Percentiles rank a stretch among this genome's conserved stretches.
Conservation (phyloP, 1,140 invertebrate genomes). For the Tachypleus tridentatus region DNA sequence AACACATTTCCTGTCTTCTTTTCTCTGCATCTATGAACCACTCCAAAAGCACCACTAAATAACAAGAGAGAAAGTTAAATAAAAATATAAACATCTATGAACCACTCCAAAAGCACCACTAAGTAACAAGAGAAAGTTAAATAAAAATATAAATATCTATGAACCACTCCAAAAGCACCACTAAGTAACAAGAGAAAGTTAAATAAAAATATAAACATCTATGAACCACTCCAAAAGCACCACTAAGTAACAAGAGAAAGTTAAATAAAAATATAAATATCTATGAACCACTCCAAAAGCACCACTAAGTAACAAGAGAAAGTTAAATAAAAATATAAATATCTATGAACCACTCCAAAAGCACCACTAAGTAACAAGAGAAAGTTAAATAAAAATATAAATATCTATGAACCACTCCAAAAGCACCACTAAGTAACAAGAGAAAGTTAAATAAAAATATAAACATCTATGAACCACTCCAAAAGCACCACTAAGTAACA, state of each 20-base stretch:
- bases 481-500: slow-evolving; percentile 63
- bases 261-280: slow-evolving; percentile 31
- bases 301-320: slow-evolving; percentile 40
- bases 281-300: slow-evolving; percentile 98
- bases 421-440: slow-evolving; percentile 55
- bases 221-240: slow-evolving; percentile 97
- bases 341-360: slow-evolving; percentile 96
- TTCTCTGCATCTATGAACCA: slow-evolving; percentile 94
- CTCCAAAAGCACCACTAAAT: slow-evolving; percentile 79
- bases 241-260: slow-evolving; percentile 32
- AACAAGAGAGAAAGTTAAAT: not conserved
- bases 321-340: not conserved
- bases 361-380: slow-evolving; percentile 50
- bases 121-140: not conserved
- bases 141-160: slow-evolving; percentile 47
- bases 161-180: slow-evolving; percentile 97
- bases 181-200: slow-evolving; percentile 1
- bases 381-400: not conserved
- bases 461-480: slow-evolving; percentile 91
- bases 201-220: slow-evolving; percentile 45
- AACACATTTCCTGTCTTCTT: slow-evolving; percentile 94
- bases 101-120: not conserved
- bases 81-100: not conserved
- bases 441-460: not conserved
- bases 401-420: slow-evolving; percentile 93